Evolutionary conservation across 2,113 vertebrate species (phyloP), one percentile per base, ranked within the genome.

Genomic region (Elephas maximus): DNA sequence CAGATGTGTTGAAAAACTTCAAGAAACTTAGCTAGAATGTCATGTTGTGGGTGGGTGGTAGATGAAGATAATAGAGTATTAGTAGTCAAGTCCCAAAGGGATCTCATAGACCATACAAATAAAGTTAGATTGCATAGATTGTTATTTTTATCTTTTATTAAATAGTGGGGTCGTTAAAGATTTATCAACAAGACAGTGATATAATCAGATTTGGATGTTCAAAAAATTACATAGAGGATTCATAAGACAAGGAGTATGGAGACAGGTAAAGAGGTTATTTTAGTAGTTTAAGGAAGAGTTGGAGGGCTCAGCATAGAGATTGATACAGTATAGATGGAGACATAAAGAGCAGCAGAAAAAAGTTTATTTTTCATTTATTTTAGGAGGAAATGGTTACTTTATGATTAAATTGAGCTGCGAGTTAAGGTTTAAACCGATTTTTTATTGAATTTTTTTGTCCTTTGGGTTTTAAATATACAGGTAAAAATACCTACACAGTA

Each of bases 41-140:
- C 5, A 15, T n/a, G 28, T 21, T 7, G 30, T 4, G 4, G 21
- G 62, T 1, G 60, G 4, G 21, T 5, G 26, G 0, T 5, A 57
- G 9, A 63, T n/a, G 15, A 78, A 51, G 48, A 21, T 33, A 4
- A 24, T 6, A 33, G 1, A 65, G 6, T 2, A 8, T 24, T 44
- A 86, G 8, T 2, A 23, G 53, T 30, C 30, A 60, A 91, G 62
- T 62, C 15, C 5, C 11, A 4, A 23, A 33, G 21, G 6, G 11
- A 60, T 4, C 3, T 37, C n/a, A 37, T 6, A 12, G 44, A 24
- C 41, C 8, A 37, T 33, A 44, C 9, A 78, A 2, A 11, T 81
- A 30, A 79, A 30, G 6, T 24, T 76, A 12, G 9, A 88, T 60
- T 84, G 15, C 23, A n/a, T 82, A 20, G 4, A 51, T 41, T 60